These are phyloP conservation scores for Cyanoramphus novaezelandiae DNA, from an alignment of 2,113 vertebrate genomes.

Conservation along the genomic window DNA sequence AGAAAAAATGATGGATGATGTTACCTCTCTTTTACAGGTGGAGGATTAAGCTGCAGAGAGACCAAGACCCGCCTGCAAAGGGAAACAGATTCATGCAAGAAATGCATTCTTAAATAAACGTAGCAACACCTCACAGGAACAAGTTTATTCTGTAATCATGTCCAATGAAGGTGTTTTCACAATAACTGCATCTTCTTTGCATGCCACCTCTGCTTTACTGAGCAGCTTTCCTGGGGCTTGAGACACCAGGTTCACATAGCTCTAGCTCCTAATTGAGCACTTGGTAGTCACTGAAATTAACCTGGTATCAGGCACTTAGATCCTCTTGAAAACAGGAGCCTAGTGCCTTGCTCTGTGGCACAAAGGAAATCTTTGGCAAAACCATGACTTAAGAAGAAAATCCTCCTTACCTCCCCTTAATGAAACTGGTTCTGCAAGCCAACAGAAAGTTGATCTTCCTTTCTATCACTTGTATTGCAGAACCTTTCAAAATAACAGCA, in stretches of 20 bases:
- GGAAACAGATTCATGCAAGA: neutral
- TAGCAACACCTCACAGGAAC: neutral
- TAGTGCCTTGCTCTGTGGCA: neutral
- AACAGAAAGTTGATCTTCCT: conserved; percentile 28
- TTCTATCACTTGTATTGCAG: neutral
- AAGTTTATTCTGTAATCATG: neutral
- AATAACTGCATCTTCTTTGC: neutral
- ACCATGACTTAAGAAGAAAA: neutral
- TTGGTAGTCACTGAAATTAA: neutral
- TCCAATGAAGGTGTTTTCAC: neutral
- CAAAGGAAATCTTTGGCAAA: conserved; percentile 10
- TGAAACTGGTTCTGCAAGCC: conserved; percentile 3
- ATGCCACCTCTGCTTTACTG: neutral
- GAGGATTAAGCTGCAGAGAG: neutral
- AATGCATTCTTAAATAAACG: neutral
- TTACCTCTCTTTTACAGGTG: neutral
- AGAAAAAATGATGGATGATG: neutral
- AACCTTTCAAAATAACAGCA: neutral
- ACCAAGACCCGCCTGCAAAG: neutral
- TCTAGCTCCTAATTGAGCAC: neutral
- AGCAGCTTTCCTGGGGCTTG: neutral
- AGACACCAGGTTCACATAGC: neutral
- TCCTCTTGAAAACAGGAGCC: neutral
- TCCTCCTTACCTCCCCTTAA: conserved; percentile 35
- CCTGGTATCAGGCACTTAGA: neutral